phyloP scores from a whole-genome alignment of 2,888 invertebrate genomes.

The Geophilus truncorum region DNA sequence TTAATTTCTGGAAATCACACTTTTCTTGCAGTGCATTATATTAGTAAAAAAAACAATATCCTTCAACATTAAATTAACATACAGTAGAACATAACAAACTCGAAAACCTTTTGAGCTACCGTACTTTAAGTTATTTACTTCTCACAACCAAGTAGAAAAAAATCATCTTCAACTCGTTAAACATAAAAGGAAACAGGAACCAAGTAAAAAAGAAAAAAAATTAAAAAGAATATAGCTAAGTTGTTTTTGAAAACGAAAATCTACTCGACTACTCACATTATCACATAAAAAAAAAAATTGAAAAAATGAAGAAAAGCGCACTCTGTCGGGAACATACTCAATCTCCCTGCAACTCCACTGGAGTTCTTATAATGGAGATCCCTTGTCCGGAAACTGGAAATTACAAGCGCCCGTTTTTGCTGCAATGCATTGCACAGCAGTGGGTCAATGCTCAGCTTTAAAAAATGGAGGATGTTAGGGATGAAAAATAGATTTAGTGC shows the following conservation, averaged over 20 bases:
- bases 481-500: not conserved
- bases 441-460: not conserved
- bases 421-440: not conserved
- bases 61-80: no score
- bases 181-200: not conserved
- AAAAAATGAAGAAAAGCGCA: not conserved
- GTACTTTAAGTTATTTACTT: no score
- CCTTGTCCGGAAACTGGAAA: conserved; percentile 1
- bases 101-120: no score
- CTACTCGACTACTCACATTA: not conserved
- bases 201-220: not conserved
- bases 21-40: no score
- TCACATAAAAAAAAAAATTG: not conserved
- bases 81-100: no score
- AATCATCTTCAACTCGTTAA: no score
- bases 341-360: not conserved
- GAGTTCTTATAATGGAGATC: not conserved
- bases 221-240: not conserved
- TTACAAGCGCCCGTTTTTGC: not conserved
- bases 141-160: no score
- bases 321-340: not conserved
- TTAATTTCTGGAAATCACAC: no score
- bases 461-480: not conserved
- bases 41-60: no score
- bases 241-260: not conserved